phyloP scores from a whole-genome alignment of 2,113 vertebrate genomes.

The Gavialis gangeticus region DNA sequence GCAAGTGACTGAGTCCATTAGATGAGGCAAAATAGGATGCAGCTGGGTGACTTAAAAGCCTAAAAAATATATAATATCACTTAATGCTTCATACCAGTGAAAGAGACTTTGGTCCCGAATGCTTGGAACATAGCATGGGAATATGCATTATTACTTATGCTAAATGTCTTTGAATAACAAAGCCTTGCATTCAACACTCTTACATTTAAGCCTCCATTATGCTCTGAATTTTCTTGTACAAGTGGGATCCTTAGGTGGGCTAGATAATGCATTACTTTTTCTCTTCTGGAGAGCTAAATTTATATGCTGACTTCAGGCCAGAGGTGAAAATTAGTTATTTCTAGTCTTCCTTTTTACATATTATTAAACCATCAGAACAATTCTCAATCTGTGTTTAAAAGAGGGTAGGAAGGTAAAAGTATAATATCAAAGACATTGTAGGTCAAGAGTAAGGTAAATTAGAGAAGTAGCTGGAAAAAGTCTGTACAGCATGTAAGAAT shows the following conservation, averaged over 20 bases:
- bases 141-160: neutral
- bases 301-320: neutral
- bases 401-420: neutral
- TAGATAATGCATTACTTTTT: neutral
- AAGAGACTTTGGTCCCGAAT: neutral
- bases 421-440: neutral
- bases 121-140: neutral
- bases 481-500: neutral
- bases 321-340: neutral
- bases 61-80: too few species aligned
- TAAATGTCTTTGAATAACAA: neutral
- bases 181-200: neutral
- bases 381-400: neutral
- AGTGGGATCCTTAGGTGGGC: neutral
- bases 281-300: neutral
- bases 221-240: neutral
- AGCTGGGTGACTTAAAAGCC: too few species aligned
- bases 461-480: neutral
- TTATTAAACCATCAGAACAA: neutral
- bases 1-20: too few species aligned
- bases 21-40: too few species aligned
- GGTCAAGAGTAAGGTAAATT: neutral
- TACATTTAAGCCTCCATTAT: neutral
- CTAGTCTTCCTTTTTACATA: neutral
- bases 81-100: neutral